Percentiles rank a stretch among this genome's conserved stretches.
Evolutionary conservation across 92 coral and sea anemone genomes (phyloP).

Genomic region (Scolanthus callimorphus): DNA sequence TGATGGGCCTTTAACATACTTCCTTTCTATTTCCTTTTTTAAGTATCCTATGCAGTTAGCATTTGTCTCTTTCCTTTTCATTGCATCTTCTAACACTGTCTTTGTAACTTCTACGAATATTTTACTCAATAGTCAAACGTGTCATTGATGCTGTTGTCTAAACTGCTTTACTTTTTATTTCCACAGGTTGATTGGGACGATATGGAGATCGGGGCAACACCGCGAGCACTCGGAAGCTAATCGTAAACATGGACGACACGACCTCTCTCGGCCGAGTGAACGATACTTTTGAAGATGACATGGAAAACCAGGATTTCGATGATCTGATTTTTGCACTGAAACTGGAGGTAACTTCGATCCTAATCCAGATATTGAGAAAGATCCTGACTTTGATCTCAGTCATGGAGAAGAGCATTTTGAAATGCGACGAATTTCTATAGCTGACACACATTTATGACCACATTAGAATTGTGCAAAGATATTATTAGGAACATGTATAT

Average conservation of each 20-base stretch:
- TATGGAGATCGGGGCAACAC: constrained; percentile 78
- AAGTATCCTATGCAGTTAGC: too few species aligned
- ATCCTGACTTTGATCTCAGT: constrained; percentile 29
- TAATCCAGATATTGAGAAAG: constrained; percentile 54
- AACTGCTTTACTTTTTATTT: too few species aligned
- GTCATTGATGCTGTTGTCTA: too few species aligned
- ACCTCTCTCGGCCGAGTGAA: constrained; percentile 69
- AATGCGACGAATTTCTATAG: constrained; percentile 86
- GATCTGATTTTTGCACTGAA: constrained; percentile 87
- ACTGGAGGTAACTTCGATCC: constrained; percentile 89
- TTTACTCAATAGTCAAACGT: too few species aligned
- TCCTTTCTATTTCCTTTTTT: too few species aligned
- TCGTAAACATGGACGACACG: constrained; percentile 79
- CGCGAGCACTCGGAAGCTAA: constrained; percentile 83
- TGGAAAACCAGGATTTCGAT: constrained; percentile 81
- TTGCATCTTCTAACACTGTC: too few species aligned
- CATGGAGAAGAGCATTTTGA: constrained; percentile 71
- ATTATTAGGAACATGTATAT: too few species aligned
- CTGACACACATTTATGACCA: constrained; percentile 88
- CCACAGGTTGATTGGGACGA: constrained; percentile 94
- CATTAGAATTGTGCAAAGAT: too few species aligned
- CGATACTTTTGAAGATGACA: constrained; percentile 76
- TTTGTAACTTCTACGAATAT: too few species aligned
- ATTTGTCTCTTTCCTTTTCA: too few species aligned
- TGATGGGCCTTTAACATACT: too few species aligned